phyloP scores from a whole-genome alignment of 2,888 invertebrate species.

The Andrena haemorrhoa region DNA sequence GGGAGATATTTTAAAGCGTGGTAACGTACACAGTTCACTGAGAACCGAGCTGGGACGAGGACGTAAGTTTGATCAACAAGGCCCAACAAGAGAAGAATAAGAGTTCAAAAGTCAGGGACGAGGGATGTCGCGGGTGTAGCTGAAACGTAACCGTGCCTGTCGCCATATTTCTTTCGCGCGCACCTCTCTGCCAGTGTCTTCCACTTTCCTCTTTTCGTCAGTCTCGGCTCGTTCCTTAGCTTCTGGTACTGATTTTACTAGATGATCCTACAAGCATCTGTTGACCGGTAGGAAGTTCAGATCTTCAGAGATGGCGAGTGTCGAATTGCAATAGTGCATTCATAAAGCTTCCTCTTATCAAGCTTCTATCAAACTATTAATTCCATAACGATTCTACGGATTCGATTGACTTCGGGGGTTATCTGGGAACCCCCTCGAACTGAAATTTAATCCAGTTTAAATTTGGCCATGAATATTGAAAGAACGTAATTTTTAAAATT shows the following conservation, averaged over 20 bases:
- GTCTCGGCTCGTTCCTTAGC: background rate
- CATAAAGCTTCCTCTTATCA: too few relatives aligned
- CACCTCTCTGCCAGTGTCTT: constrained; percentile 61
- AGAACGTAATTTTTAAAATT: too few relatives aligned
- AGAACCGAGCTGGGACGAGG: constrained; percentile 21
- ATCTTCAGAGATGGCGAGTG: background rate
- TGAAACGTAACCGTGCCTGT: constrained; percentile 69
- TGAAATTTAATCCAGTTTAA: too few relatives aligned
- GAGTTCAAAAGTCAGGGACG: constrained; percentile 43
- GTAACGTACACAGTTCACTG: constrained; percentile 15
- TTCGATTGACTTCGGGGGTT: too few relatives aligned
- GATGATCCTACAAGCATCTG: background rate
- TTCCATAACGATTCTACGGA: too few relatives aligned
- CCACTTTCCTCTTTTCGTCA: constrained; percentile 34
- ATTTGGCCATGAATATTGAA: too few relatives aligned
- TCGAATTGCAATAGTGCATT: too few relatives aligned
- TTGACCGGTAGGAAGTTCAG: background rate
- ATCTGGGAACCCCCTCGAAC: too few relatives aligned
- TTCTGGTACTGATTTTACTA: background rate
- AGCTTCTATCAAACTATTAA: too few relatives aligned
- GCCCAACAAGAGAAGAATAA: constrained; percentile 55
- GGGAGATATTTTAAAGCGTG: constrained; percentile 21
- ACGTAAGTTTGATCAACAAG: constrained; percentile 46
- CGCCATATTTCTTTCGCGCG: constrained; percentile 67
- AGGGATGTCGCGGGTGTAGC: constrained; percentile 60